Percentiles rank a stretch among this genome's conserved stretches.
Conservation (phyloP, 2,797 vertebrate genomes). For the Tragopan temminckii region DNA sequence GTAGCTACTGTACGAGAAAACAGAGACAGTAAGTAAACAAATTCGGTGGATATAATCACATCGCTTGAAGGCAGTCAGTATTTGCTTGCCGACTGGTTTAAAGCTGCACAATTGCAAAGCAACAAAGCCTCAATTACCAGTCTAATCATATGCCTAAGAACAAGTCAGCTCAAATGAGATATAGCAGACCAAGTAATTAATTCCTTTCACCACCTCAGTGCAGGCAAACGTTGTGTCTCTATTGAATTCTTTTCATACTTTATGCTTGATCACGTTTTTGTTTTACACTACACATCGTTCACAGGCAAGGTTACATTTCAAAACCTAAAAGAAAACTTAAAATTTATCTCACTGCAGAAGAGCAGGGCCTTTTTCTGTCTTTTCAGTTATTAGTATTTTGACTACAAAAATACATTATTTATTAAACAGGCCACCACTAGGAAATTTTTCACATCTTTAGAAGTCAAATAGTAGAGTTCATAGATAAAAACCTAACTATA, state of each 20-base stretch:
- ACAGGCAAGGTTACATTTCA: neutral
- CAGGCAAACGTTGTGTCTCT: neutral
- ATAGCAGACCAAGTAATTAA: neutral
- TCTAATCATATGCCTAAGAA: neutral
- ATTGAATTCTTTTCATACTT: neutral
- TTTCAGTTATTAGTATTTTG: neutral
- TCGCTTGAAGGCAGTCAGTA: neutral
- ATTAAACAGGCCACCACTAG: neutral
- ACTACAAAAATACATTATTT: neutral
- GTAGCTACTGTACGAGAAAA: neutral
- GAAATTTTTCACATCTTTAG: neutral
- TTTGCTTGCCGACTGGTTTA: neutral
- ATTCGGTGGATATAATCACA: neutral
- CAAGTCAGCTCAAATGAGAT: neutral
- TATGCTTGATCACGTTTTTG: neutral
- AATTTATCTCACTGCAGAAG: neutral
- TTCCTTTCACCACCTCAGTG: neutral
- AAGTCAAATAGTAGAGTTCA: neutral
- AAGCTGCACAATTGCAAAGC: neutral
- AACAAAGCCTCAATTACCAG: neutral
- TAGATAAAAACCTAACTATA: neutral
- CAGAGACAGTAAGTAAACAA: accelerated
- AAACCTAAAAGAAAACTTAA: neutral
- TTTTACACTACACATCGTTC: neutral
- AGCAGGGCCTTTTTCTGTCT: neutral